Evolutionary conservation across 2,113 vertebrate genomes (phyloP), one percentile per base, ranked within the genome.

Genomic region (Tragulus kanchil): DNA sequence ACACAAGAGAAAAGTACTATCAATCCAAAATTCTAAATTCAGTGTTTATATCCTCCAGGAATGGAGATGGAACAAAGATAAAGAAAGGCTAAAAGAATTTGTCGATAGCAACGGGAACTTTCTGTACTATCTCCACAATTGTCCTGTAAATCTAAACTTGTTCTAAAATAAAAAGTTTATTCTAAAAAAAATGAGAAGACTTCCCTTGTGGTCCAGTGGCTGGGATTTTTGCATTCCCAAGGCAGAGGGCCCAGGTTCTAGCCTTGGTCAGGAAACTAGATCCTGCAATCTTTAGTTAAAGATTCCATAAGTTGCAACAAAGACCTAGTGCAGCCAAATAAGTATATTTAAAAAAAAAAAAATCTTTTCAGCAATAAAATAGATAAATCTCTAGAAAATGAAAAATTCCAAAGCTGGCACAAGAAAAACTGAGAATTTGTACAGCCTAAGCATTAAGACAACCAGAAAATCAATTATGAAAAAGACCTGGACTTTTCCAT

Each of bases 131-230:
- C 88, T 50, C 56, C 69, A 85, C 5, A 69, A 58, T 89, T 89
- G 93, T 89, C 85, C 79, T 89, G n/a, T 61, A 93, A 89, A 78
- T 11, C 62, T 85, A 89, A 78, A 89, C 87, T 89, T 88, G 52
- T 42, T 54, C n/a, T 78, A 85, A 85, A 89, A 93, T 89, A 69
- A 96, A 81, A 86, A 64, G 6, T 90, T 75, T 56, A 50, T 81
- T 61, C 28, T 79, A 78, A 65, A 93, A 42, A 61, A 88, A 77
- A 45, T 13, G 5, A 73, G 21, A 73, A 45, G 45, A 77, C 25
- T 9, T 17, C 45, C 25, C 45, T 28, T 10, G 21, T 73, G 69
- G 11, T 25, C 69, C 36, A 73, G 69, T 19, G 36, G 19, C 36
- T 25, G 42, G 36, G 36, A 25, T 36, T 73, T 11, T 11, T 45